Conservation (phyloP, 2,888 invertebrate genomes). For the Crematogaster levior region DNA sequence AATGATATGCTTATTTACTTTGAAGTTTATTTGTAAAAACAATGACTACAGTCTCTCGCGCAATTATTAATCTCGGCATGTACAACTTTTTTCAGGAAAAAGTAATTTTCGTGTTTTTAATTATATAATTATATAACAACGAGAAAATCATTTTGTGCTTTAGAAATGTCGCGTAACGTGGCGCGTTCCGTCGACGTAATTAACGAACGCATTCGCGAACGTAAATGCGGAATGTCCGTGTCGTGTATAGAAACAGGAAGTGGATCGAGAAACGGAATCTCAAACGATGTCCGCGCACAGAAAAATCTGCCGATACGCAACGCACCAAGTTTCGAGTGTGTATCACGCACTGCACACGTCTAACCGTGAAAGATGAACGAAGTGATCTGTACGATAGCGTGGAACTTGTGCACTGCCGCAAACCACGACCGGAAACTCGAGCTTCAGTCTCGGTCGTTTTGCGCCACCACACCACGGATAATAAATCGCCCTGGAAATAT, state of each 20-base stretch:
- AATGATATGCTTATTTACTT: no score
- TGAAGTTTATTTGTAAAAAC: background rate
- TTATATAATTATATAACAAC: no score
- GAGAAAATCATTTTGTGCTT: constrained; percentile 3
- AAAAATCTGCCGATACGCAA: background rate
- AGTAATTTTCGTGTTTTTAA: constrained; percentile 13
- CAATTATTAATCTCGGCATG: background rate
- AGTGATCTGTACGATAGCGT: background rate
- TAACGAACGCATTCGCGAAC: background rate
- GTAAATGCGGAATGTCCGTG: background rate
- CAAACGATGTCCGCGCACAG: background rate
- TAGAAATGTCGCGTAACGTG: background rate
- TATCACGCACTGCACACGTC: background rate
- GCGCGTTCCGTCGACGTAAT: no score
- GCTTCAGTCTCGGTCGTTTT: constrained; percentile 28
- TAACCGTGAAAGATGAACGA: constrained; percentile 9
- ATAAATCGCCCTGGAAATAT: constrained; percentile 22
- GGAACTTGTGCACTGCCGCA: background rate
- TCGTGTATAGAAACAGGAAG: constrained; percentile 15
- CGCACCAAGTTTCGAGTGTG: background rate
- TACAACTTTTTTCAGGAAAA: background rate
- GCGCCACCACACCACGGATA: background rate
- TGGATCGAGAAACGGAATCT: constrained; percentile 7
- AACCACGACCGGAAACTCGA: constrained; percentile 30
- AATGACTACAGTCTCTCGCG: background rate